phyloP scores from a whole-genome alignment of 2,888 invertebrate genomes.

The Abscondita cerata region DNA sequence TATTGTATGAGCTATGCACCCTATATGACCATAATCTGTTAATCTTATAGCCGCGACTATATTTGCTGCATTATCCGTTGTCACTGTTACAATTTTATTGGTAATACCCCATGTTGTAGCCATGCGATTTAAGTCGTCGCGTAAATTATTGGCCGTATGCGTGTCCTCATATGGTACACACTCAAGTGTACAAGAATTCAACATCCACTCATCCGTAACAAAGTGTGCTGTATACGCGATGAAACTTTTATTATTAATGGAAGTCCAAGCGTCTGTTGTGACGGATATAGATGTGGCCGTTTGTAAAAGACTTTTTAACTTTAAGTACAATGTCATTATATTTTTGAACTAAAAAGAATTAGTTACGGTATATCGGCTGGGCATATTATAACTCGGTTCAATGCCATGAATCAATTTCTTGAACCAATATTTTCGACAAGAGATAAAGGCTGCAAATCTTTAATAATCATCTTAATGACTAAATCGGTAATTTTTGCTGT shows the following conservation, averaged over 20 bases:
- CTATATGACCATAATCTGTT: slow-evolving; percentile 26
- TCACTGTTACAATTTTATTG: slow-evolving; percentile 22
- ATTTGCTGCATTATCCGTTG: slow-evolving; percentile 33
- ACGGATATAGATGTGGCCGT: neutral
- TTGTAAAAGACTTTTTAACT: neutral
- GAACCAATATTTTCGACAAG: slow-evolving; percentile 13
- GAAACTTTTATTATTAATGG: slow-evolving; percentile 25
- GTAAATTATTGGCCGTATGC: slow-evolving; percentile 29
- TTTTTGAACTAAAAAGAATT: neutral
- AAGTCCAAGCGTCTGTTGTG: slow-evolving; percentile 11
- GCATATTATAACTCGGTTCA: slow-evolving; percentile 10
- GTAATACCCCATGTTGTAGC: slow-evolving; percentile 16
- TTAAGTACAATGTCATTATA: neutral
- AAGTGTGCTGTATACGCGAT: slow-evolving; percentile 28
- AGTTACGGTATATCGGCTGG: slow-evolving; percentile 19
- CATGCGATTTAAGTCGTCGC: slow-evolving; percentile 17
- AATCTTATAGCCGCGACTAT: slow-evolving; percentile 14
- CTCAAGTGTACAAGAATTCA: slow-evolving; percentile 20
- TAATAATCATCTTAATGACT: slow-evolving; percentile 8
- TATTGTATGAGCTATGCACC: slow-evolving; percentile 27
- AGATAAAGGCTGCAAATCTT: slow-evolving; percentile 15
- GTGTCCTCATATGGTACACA: slow-evolving; percentile 20
- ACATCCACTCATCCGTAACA: slow-evolving; percentile 27
- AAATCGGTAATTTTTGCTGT: slow-evolving; percentile 13
- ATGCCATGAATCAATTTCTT: neutral